Evolutionary conservation across 2,888 invertebrate genomes (phyloP), one percentile per base, ranked within the genome.

Genomic region (Scaptomyza polygonia): DNA sequence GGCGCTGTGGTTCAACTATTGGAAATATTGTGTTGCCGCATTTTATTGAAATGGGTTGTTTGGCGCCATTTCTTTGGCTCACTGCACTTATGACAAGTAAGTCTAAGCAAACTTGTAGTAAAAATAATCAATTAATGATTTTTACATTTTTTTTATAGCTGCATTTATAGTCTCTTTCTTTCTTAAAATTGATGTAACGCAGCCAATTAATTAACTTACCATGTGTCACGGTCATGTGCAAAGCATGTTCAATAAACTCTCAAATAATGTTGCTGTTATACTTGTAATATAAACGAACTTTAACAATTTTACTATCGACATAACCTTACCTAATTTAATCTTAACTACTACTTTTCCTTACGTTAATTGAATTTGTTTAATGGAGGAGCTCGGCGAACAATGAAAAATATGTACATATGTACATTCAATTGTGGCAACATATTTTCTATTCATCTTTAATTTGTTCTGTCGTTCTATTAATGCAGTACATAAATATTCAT

Each of bases 11-110:
- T n/a, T 95, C 96, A 12, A 93, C 95, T 39, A 87, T 93, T 5
- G 96, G 96, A 12, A 95, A 96, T 68, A 90, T 96, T 34, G 80
- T 94, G 6, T 95, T 96, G 86, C 96, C 96, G 0, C 91, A 94
- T 30, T 92, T 96, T 39, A 92, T 96, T 57, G 90, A 93, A 70
- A 90, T 93, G 14, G 95, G 95, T 44, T 96, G 96, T 84, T 90
- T 94, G 29, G 94, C 95, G 16, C 95, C 96, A 2, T 96, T 96
- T 88, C 87, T 95, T 40, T 93, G 94, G 85, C 93, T 96, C 49
- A 93, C 94, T 9, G 83, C 92, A 11, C 93, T 94, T 18, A 92
- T 95, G 79, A 77, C 93, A 66, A 92, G 95, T 95, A 92, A 40
- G 48, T 45, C 16, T 1, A 5, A 12, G 5, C 7, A 34, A 25